Percentiles rank a stretch among this genome's conserved stretches.
Conservation (phyloP, 1,140 invertebrate genomes). For the Drosophila varians region DNA sequence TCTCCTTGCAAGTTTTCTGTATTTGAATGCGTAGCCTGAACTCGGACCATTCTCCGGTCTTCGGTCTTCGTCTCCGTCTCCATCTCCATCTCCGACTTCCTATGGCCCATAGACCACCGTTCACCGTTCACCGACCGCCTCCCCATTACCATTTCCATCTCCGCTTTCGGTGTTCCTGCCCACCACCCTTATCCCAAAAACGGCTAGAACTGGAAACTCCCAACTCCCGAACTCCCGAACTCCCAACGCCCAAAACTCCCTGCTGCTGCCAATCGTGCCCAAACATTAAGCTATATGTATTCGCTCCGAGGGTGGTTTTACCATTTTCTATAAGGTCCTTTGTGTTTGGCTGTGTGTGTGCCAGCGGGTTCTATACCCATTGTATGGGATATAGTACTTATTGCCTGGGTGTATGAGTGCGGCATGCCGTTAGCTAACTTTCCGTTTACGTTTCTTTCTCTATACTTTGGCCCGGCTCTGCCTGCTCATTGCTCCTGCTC, state of each 20-base stretch:
- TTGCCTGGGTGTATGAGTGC: constrained; percentile 36
- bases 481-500: constrained; percentile 4
- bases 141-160: constrained; percentile 29
- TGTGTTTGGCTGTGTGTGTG: constrained; percentile 7
- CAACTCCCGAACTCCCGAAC: constrained; percentile 26
- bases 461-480: constrained; percentile 45
- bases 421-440: constrained; percentile 70
- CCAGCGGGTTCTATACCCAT: constrained; percentile 44
- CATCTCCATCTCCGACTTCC: constrained; percentile 7
- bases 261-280: constrained; percentile 53
- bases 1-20: constrained; percentile 70
- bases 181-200: constrained; percentile 14
- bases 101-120: constrained; percentile 5
- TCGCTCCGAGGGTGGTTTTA: constrained; percentile 70
- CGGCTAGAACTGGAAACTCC: background rate
- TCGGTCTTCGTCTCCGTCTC: constrained; percentile 7
- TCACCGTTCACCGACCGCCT: constrained; percentile 6
- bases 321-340: constrained; percentile 65
- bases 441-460: constrained; percentile 65
- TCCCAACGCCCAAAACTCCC: constrained; percentile 21
- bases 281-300: constrained; percentile 59
- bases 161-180: constrained; percentile 19
- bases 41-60: constrained; percentile 52
- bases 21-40: constrained; percentile 73
- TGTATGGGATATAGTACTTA: constrained; percentile 66